Evolutionary conservation across 92 coral and sea anemone species (phyloP).

Genomic region (Palythoa caribaeorum): DNA sequence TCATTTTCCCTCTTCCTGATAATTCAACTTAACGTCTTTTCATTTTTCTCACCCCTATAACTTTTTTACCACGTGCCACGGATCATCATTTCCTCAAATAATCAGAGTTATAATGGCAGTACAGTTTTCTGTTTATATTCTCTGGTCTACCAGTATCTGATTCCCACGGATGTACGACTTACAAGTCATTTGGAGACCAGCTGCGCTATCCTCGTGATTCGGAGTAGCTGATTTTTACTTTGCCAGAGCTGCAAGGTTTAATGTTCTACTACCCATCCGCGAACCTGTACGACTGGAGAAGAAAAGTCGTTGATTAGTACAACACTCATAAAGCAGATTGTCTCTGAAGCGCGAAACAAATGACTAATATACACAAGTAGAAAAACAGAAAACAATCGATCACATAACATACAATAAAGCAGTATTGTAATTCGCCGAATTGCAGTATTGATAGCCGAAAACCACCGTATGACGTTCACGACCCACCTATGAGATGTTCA

Average conservation of each 20-base stretch:
- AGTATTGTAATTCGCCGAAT: no score
- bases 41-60: no score
- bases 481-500: no score
- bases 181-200: not conserved
- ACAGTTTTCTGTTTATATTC: not conserved
- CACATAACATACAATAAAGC: no score
- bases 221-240: slow-evolving; percentile 25
- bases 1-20: no score
- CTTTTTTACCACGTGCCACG: no score
- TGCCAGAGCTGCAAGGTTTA: slow-evolving; percentile 81
- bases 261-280: slow-evolving; percentile 76
- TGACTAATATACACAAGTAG: not conserved
- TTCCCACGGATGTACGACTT: not conserved
- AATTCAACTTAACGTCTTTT: no score
- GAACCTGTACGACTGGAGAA: slow-evolving; percentile 69
- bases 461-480: no score
- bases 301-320: not conserved
- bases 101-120: not conserved
- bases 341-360: not conserved
- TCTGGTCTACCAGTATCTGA: not conserved
- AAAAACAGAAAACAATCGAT: not conserved
- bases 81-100: not conserved
- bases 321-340: not conserved
- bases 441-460: no score
- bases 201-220: not conserved